These are phyloP conservation scores for Hirundo rustica DNA, from an alignment of 2,797 vertebrate genomes.

Conservation along the genomic window DNA sequence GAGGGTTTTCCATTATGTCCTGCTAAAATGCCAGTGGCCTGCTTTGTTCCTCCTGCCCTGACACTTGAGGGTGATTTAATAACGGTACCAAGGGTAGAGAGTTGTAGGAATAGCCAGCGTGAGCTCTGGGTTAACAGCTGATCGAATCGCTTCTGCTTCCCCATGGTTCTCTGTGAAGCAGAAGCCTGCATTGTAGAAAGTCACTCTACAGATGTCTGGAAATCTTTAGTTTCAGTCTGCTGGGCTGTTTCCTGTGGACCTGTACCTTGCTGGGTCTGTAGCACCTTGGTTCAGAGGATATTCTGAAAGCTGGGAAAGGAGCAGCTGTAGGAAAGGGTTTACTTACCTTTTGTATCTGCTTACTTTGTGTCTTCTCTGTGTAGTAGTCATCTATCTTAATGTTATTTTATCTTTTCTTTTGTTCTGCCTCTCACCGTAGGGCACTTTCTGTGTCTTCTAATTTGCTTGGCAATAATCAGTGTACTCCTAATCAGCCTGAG, in stretches of 20 bases:
- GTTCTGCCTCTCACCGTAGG: neutral
- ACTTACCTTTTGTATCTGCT: neutral
- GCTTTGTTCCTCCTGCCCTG: neutral
- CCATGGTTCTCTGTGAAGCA: accelerated
- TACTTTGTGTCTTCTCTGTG: neutral
- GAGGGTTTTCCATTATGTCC: neutral
- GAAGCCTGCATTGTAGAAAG: neutral
- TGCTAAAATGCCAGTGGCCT: neutral
- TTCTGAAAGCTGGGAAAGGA: neutral
- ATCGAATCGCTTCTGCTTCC: neutral
- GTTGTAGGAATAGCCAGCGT: neutral
- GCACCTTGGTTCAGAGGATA: neutral
- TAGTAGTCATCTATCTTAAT: neutral
- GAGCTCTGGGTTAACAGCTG: neutral
- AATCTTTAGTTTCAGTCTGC: neutral
- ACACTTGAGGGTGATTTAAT: neutral
- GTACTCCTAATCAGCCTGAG: neutral
- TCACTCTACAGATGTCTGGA: neutral
- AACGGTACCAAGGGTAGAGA: neutral
- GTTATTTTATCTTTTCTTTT: neutral
- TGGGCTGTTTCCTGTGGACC: neutral
- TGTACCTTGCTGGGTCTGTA: neutral
- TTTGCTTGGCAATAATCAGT: neutral
- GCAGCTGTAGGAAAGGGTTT: neutral
- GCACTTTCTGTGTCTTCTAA: neutral